Conservation (phyloP, 2,797 vertebrate genomes). For the Cyprinodon diabolis region DNA sequence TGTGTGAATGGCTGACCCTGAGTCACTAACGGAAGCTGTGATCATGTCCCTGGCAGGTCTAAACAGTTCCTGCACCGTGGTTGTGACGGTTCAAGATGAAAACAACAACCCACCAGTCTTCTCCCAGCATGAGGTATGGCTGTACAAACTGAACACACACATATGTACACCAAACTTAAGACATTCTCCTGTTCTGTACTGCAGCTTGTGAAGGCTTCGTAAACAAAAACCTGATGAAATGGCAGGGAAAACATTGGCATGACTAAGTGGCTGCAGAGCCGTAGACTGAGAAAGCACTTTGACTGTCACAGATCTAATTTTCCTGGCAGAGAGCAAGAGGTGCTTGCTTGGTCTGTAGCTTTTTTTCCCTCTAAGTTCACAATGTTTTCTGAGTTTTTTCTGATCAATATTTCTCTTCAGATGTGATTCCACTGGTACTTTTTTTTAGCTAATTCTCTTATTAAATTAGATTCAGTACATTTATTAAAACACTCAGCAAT, state of each 20-base stretch:
- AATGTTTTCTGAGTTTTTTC: conserved; percentile 57
- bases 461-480: not conserved
- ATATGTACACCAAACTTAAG: not conserved
- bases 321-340: conserved; percentile 64
- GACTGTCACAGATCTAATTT: conserved; percentile 71
- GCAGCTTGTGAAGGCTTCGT: conserved; percentile 1
- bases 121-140: conserved; percentile 81
- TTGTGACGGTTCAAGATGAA: conserved; percentile 78
- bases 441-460: conserved; percentile 35
- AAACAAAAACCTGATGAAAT: conserved; percentile 32
- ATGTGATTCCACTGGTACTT: conserved; percentile 48
- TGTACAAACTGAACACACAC: conserved; percentile 18
- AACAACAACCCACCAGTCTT: conserved; percentile 85
- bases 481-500: conserved; percentile 5
- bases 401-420: conserved; percentile 47
- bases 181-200: conserved; percentile 5
- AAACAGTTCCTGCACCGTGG: conserved; percentile 82
- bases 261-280: conserved; percentile 25
- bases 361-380: conserved; percentile 64
- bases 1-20: conserved; percentile 56
- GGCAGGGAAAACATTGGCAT: conserved; percentile 30
- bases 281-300: conserved; percentile 43
- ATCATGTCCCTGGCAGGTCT: conserved; percentile 75
- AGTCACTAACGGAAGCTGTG: conserved; percentile 67
- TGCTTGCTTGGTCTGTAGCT: conserved; percentile 58